Evolutionary conservation across 2,888 invertebrate species (phyloP).

Genomic region (Acanthosepion esculentum): DNA sequence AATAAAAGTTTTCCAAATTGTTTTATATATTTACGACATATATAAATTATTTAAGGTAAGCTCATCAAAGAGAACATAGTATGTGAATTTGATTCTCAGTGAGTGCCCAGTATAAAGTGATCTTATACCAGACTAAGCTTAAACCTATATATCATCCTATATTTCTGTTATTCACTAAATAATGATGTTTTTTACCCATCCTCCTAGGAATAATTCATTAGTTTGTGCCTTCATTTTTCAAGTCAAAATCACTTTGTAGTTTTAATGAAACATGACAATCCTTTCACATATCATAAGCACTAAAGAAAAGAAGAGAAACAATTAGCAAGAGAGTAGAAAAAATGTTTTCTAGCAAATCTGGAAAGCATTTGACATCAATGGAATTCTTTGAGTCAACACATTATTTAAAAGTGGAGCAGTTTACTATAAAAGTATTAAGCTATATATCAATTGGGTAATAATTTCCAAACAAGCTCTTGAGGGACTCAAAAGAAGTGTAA

Average conservation of each 20-base stretch:
- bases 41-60: background rate
- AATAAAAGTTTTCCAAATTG: too few species aligned
- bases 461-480: background rate
- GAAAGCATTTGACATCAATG: background rate
- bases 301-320: background rate
- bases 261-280: too few species aligned
- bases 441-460: background rate
- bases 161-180: too few species aligned
- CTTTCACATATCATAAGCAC: background rate
- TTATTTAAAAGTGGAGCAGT: background rate
- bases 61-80: too few species aligned
- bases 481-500: background rate
- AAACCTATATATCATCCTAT: too few species aligned
- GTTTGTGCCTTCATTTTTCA: too few species aligned
- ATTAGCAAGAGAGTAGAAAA: background rate
- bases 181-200: too few species aligned
- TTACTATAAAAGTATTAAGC: background rate
- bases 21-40: background rate
- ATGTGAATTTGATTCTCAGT: too few species aligned
- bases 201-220: too few species aligned
- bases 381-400: background rate
- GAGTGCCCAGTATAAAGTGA: too few species aligned
- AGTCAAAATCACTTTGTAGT: too few species aligned
- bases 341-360: background rate
- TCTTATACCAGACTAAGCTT: too few species aligned